phyloP scores from a whole-genome alignment of 2,888 invertebrate genomes.

The Cerceris ruficornis region DNA sequence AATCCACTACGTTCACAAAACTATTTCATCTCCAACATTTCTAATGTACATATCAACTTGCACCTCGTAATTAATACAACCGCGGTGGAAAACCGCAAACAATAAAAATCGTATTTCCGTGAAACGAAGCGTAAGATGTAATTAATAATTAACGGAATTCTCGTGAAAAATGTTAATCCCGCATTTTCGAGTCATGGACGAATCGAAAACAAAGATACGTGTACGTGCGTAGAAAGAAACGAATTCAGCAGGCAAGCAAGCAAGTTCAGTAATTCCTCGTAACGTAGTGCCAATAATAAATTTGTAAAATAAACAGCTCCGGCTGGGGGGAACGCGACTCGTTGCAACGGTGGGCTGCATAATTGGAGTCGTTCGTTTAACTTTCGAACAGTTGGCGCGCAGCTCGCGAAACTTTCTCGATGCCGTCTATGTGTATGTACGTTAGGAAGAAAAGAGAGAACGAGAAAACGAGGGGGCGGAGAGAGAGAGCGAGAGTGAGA shows the following conservation, averaged over 20 bases:
- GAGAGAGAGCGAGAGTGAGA: slow-evolving; percentile 4
- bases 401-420: slow-evolving; percentile 68
- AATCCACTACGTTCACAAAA: too few species aligned
- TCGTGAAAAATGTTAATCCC: neutral
- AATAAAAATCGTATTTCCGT: too few species aligned
- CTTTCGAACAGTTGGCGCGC: slow-evolving; percentile 71
- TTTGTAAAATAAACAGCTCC: slow-evolving; percentile 76
- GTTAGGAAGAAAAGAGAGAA: slow-evolving; percentile 38
- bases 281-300: slow-evolving; percentile 75
- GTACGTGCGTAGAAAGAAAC: slow-evolving; percentile 20
- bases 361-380: slow-evolving; percentile 77
- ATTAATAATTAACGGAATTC: neutral
- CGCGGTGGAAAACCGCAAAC: too few species aligned
- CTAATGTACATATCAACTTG: too few species aligned
- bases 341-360: slow-evolving; percentile 71
- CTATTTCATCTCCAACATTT: too few species aligned
- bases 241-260: slow-evolving; percentile 38
- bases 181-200: neutral
- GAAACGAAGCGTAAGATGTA: too few species aligned
- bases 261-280: slow-evolving; percentile 63
- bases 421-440: slow-evolving; percentile 58
- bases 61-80: too few species aligned
- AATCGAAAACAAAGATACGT: slow-evolving; percentile 8
- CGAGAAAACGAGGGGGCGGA: slow-evolving; percentile 32
- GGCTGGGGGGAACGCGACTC: slow-evolving; percentile 49